Evolutionary conservation across 2,888 invertebrate genomes (phyloP), one percentile per base, ranked within the genome.

Genomic region (Drosophila borealis): DNA sequence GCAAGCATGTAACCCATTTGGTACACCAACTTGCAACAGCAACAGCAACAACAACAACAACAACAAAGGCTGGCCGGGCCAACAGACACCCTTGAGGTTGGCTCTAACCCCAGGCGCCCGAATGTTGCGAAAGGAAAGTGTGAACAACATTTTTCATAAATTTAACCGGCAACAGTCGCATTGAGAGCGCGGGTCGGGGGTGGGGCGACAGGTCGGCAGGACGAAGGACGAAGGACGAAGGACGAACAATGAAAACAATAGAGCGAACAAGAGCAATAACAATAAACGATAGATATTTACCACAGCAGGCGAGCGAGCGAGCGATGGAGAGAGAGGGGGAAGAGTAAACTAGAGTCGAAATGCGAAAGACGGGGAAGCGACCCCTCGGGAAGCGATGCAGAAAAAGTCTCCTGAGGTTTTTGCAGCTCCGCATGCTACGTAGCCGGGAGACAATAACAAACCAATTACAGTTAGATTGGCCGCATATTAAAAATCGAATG

Each of bases 401-500:
- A 80, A 87, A 83, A 75, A 74, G 88, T 88, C 89, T 88, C 89
- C 84, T 74, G 89, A 88, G 89, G 84, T 77, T 81, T 79, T 8
- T 19, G 37, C 66, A 39, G 66, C 66, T 70, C 67, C 61, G 70
- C 59, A 67, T 72, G 64, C 61, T 60, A 53, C 61, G 45, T 74
- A 63, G 63, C 67, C 78, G 81, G 81, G 76, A 81, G 82, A 82
- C 82, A 82, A 91, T 91, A 91, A 90, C 90, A 90, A 91, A 91
- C 91, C 91, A 91, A 91, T 91, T 91, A 91, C 91, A 89, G 88
- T 92, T 92, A 90, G 90, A 92, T 92, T 92, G 92, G 92, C 92
- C 92, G 90, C 91, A 90, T 92, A 92, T 92, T 92, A 92, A 92
- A 92, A 91, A 88, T 91, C 91, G 92, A 92, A 92, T 92, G 91